Evolutionary conservation across 1,140 invertebrate genomes (phyloP).

Genomic region (Saxidomus purpurata): DNA sequence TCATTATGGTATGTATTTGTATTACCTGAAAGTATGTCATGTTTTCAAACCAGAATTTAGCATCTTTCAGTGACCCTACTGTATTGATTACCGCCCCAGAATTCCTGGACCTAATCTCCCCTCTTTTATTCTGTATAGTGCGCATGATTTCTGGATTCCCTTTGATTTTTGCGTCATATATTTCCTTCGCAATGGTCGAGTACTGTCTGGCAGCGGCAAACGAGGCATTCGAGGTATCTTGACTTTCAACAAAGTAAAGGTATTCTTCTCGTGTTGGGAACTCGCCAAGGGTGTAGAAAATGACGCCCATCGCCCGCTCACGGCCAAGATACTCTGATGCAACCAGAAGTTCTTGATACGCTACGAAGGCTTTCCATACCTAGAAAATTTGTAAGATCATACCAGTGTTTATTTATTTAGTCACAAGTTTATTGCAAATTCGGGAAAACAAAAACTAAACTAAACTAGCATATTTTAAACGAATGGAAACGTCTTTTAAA

Average conservation of each 20-base stretch:
- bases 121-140: slow-evolving; percentile 30
- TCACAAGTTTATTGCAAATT: no score
- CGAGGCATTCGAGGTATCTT: slow-evolving; percentile 71
- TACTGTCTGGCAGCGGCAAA: slow-evolving; percentile 74
- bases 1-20: no score
- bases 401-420: no score
- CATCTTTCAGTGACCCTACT: slow-evolving; percentile 63
- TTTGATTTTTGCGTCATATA: slow-evolving; percentile 64
- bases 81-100: slow-evolving; percentile 46
- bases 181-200: slow-evolving; percentile 68
- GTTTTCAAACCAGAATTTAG: slow-evolving; percentile 73
- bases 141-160: slow-evolving; percentile 63
- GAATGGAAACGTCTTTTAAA: no score
- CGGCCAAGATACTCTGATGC: slow-evolving; percentile 75
- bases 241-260: slow-evolving; percentile 73
- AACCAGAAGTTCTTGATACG: slow-evolving; percentile 73
- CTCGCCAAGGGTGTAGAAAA: slow-evolving; percentile 71
- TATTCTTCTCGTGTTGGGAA: slow-evolving; percentile 74
- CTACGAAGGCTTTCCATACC: slow-evolving; percentile 75
- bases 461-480: no score
- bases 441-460: no score
- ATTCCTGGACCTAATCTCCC: slow-evolving; percentile 64
- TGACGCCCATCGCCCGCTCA: slow-evolving; percentile 74
- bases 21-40: slow-evolving; percentile 69
- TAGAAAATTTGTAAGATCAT: neutral